phyloP scores from a whole-genome alignment of 1,140 invertebrate genomes.

The Acyrthosiphon pisum region DNA sequence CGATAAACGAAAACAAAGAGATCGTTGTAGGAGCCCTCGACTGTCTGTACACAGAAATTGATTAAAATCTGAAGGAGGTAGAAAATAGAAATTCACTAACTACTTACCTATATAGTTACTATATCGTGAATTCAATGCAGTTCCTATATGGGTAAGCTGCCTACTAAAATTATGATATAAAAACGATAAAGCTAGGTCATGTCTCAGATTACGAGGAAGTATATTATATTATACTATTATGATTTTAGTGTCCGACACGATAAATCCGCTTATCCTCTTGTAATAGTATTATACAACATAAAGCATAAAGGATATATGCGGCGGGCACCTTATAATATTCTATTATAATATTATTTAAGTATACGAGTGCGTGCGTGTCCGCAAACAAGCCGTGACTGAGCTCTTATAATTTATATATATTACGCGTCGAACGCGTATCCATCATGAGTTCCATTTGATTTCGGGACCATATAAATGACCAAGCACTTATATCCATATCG shows the following conservation, averaged over 20 bases:
- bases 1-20: not conserved
- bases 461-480: not conserved
- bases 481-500: not conserved
- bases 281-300: not conserved
- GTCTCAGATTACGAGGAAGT: slow-evolving; percentile 23
- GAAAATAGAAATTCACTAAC: not conserved
- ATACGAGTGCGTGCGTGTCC: not conserved
- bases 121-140: not conserved
- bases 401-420: not conserved
- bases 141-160: not conserved
- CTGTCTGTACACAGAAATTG: not conserved
- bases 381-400: slow-evolving; percentile 40
- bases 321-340: not conserved
- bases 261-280: slow-evolving; percentile 12
- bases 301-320: not conserved
- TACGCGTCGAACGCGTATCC: slow-evolving; percentile 27
- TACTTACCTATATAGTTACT: not conserved
- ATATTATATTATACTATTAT: not conserved
- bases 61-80: not conserved
- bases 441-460: slow-evolving; percentile 17
- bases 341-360: not conserved
- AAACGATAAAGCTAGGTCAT: slow-evolving; percentile 17
- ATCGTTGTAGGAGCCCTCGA: not conserved
- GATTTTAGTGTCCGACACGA: not conserved
- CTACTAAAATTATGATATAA: not conserved